phyloP scores from a whole-genome alignment of 1,140 invertebrate genomes.

The Metaphire vulgaris region DNA sequence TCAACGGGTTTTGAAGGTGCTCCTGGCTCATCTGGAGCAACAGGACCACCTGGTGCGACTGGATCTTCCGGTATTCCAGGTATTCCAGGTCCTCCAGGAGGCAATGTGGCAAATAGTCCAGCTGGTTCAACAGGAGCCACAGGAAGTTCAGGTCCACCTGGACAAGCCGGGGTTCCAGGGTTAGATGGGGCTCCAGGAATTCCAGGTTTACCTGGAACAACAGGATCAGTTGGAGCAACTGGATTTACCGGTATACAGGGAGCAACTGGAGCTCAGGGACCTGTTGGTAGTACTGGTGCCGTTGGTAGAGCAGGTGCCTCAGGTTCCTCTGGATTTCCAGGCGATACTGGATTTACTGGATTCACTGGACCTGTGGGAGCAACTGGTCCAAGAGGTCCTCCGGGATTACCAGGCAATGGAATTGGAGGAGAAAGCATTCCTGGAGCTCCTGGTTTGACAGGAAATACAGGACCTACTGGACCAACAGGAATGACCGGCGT shows the following conservation, averaged over 20 bases:
- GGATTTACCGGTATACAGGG: constrained; percentile 11
- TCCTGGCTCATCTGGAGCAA: background rate
- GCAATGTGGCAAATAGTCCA: background rate
- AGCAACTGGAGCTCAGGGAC: background rate
- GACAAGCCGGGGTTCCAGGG: constrained; percentile 14
- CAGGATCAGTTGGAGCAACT: constrained; percentile 9
- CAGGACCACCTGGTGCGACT: constrained; percentile 13
- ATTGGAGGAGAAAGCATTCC: constrained; percentile 5
- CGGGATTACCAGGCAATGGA: constrained; percentile 2
- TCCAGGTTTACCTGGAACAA: constrained; percentile 9
- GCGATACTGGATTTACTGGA: background rate
- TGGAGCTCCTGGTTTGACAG: background rate
- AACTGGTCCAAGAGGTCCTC: background rate
- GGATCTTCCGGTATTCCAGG: constrained; percentile 17
- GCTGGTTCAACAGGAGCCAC: constrained; percentile 14
- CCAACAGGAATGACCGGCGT: constrained; percentile 1
- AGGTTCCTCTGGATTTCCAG: constrained; percentile 6
- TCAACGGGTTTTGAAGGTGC: background rate
- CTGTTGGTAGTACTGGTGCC: background rate
- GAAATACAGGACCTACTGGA: constrained; percentile 4
- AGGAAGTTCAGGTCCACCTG: constrained; percentile 15
- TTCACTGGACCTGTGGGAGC: background rate
- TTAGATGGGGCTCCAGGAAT: constrained; percentile 13
- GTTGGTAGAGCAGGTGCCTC: background rate
- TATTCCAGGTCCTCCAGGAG: constrained; percentile 9